Percentiles rank a stretch among this genome's conserved stretches.
phyloP scores from a whole-genome alignment of 2,113 vertebrate genomes.

The Hippocampus guttulatus region DNA sequence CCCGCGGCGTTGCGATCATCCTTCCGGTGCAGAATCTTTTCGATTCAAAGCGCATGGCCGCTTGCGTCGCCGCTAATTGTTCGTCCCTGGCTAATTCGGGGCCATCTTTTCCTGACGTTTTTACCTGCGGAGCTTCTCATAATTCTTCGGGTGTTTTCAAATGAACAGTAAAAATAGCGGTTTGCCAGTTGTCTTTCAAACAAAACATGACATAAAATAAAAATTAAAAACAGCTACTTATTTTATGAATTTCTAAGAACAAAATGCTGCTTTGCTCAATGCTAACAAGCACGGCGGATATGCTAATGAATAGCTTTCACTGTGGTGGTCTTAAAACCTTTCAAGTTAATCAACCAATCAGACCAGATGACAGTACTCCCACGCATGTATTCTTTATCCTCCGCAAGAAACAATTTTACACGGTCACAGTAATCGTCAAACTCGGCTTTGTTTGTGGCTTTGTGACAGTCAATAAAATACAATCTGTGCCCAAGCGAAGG shows the following conservation, averaged over 20 bases:
- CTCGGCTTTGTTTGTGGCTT: background rate
- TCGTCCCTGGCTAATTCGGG: slow-evolving; percentile 51
- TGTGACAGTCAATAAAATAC: background rate
- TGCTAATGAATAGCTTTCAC: background rate
- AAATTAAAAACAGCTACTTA: no score
- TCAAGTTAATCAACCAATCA: background rate
- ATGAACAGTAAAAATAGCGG: no score
- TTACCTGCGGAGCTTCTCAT: slow-evolving; percentile 47
- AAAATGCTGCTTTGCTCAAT: background rate
- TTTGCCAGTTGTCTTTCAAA: no score
- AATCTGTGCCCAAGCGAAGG: no score
- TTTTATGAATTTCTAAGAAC: background rate
- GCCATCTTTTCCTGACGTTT: slow-evolving; percentile 46
- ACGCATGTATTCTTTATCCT: background rate
- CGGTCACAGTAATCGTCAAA: background rate
- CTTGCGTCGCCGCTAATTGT: slow-evolving; percentile 64
- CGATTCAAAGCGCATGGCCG: slow-evolving; percentile 67
- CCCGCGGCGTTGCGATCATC: slow-evolving; percentile 59
- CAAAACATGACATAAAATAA: no score
- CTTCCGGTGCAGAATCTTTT: slow-evolving; percentile 50
- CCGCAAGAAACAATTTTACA: background rate
- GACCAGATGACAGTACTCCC: no score
- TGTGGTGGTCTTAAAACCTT: background rate
- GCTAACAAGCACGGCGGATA: background rate
- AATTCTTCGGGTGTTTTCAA: slow-evolving; percentile 14